Conservation (phyloP, 1,140 invertebrate genomes). For the Amyelois transitella region DNA sequence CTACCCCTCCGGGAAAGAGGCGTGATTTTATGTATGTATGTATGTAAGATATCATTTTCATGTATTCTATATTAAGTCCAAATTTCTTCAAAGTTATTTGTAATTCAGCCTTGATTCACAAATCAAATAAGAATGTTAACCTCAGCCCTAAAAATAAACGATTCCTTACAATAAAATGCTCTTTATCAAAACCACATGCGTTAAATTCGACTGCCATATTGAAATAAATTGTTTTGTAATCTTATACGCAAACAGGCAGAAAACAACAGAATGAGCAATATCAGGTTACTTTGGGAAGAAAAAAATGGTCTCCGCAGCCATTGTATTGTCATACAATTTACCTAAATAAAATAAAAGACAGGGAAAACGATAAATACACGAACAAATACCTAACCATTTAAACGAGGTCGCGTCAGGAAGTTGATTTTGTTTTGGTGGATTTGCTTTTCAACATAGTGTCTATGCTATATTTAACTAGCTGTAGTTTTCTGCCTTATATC, state of each 20-base stretch:
- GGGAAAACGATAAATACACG: neutral
- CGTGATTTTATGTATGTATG: no score
- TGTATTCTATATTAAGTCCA: no score
- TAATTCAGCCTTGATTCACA: neutral
- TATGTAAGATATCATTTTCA: no score
- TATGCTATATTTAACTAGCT: no score
- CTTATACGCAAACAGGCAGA: slow-evolving; percentile 70
- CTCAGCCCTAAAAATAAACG: neutral
- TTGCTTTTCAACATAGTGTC: no score
- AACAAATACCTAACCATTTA: neutral
- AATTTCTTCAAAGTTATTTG: no score
- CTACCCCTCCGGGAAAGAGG: no score
- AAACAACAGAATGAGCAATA: slow-evolving; percentile 68
- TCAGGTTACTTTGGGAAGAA: slow-evolving; percentile 49
- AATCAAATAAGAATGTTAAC: neutral
- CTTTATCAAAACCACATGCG: slow-evolving; percentile 23
- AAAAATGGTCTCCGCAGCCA: slow-evolving; percentile 48
- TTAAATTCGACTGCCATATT: slow-evolving; percentile 70
- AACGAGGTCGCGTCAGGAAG: no score
- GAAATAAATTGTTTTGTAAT: slow-evolving; percentile 72
- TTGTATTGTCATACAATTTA: slow-evolving; percentile 46
- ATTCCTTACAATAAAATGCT: slow-evolving; percentile 2
- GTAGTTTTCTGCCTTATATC: no score
- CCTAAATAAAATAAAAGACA: neutral
- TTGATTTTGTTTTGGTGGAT: no score